Evolutionary conservation across 2,113 vertebrate genomes (phyloP).

Genomic region (Gopherus flavomarginatus): DNA sequence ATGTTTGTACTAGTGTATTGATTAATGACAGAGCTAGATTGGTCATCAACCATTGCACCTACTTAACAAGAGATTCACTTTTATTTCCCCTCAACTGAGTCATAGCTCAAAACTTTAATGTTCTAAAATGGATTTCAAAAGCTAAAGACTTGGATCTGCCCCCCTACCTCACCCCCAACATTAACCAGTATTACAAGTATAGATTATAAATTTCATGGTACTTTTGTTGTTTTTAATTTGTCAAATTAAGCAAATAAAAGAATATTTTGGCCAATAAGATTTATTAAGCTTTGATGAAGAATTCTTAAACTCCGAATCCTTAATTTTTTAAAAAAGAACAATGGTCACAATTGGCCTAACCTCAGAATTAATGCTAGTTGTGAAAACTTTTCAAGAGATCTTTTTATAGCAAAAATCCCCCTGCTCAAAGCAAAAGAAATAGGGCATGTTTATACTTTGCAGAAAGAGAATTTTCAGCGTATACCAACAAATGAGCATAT

Average conservation of each 20-base stretch:
- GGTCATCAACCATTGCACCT: not conserved
- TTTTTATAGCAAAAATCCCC: not conserved
- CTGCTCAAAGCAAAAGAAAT: not conserved
- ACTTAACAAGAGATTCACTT: not conserved
- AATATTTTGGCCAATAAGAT: not conserved
- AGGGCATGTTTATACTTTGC: not conserved
- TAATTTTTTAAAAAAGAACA: not conserved
- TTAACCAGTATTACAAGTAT: not conserved
- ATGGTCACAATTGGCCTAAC: not conserved
- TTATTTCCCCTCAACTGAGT: not conserved
- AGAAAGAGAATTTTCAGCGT: not conserved
- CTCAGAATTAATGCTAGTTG: not conserved
- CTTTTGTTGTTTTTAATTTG: not conserved
- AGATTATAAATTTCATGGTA: not conserved
- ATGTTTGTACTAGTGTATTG: not conserved
- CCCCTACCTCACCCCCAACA: not conserved
- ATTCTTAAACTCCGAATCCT: not conserved
- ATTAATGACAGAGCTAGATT: not conserved
- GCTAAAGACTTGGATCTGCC: not conserved
- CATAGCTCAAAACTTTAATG: not conserved
- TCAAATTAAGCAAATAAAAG: not conserved
- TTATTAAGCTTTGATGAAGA: not conserved
- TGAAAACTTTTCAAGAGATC: not conserved
- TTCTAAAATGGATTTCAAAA: not conserved
- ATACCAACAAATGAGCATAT: not conserved